These are phyloP conservation scores for Oxystoma pomonae DNA, from an alignment of 2,888 invertebrate genomes.

Conservation along the genomic window DNA sequence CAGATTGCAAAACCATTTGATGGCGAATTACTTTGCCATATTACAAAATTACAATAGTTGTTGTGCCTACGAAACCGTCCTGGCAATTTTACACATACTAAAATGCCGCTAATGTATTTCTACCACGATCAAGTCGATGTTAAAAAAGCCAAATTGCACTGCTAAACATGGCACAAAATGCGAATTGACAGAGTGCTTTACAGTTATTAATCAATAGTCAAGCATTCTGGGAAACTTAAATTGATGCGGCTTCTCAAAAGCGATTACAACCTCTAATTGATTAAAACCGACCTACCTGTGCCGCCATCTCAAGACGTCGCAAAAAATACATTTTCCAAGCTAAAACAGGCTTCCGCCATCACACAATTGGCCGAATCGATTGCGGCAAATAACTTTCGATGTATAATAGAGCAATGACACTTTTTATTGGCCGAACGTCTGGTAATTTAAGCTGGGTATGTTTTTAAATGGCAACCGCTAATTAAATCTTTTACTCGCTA, in stretches of 20 bases:
- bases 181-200: slow-evolving; percentile 15
- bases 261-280: slow-evolving; percentile 33
- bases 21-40: background rate
- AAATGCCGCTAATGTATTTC: background rate
- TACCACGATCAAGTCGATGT: background rate
- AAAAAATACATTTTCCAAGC: slow-evolving; percentile 30
- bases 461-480: slow-evolving; percentile 18
- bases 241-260: slow-evolving; percentile 29
- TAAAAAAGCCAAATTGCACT: background rate
- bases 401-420: slow-evolving; percentile 33
- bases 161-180: background rate
- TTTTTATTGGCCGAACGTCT: slow-evolving; percentile 27
- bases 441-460: slow-evolving; percentile 8
- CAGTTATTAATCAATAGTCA: slow-evolving; percentile 27
- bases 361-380: slow-evolving; percentile 28
- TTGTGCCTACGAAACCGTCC: background rate
- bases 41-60: background rate
- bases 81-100: background rate
- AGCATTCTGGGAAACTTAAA: slow-evolving; percentile 27
- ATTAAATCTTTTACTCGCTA: slow-evolving; percentile 16
- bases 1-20: background rate
- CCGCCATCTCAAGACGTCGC: slow-evolving; percentile 28
- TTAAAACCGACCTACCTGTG: slow-evolving; percentile 20
- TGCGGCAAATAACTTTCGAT: slow-evolving; percentile 26
- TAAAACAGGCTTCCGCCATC: slow-evolving; percentile 28